Conservation (phyloP, 2,888 invertebrate genomes). For the Pollenia amentaria region DNA sequence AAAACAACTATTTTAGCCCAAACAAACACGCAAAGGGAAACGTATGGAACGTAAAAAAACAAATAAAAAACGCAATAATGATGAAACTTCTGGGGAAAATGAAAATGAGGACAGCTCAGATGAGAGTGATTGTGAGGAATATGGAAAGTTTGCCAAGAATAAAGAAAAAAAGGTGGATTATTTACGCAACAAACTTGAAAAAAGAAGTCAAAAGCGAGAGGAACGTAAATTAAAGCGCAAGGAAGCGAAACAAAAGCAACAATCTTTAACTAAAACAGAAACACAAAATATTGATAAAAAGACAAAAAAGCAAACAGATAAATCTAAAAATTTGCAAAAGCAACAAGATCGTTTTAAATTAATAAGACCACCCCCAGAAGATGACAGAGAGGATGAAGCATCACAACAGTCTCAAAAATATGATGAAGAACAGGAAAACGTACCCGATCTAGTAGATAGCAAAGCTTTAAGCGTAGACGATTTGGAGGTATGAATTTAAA, state of each 20-base stretch:
- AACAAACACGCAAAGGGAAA: conserved; percentile 68
- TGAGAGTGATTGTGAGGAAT: conserved; percentile 28
- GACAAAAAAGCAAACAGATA: neutral
- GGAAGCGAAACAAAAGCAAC: conserved; percentile 74
- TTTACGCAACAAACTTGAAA: conserved; percentile 75
- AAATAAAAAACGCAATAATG: conserved; percentile 74
- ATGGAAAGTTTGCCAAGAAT: conserved; percentile 25
- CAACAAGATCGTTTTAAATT: conserved; percentile 79
- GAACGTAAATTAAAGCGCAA: conserved; percentile 75
- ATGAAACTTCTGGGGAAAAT: neutral
- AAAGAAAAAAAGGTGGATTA: conserved; percentile 78
- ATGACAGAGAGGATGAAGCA: conserved; percentile 69
- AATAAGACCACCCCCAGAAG: conserved; percentile 77
- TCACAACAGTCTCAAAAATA: conserved; percentile 74
- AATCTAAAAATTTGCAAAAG: conserved; percentile 38
- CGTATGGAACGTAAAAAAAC: conserved; percentile 68
- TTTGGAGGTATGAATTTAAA: conserved; percentile 74
- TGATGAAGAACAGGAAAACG: conserved; percentile 74
- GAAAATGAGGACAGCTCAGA: conserved; percentile 37
- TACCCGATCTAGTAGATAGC: conserved; percentile 60
- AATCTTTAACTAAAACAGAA: conserved; percentile 39
- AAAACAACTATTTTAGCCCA: conserved; percentile 45
- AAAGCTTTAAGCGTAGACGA: conserved; percentile 75
- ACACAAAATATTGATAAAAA: conserved; percentile 62
- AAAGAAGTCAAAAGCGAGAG: conserved; percentile 78